Conservation (phyloP, 2,797 vertebrate genomes). For the Acipenser oxyrinchus region DNA sequence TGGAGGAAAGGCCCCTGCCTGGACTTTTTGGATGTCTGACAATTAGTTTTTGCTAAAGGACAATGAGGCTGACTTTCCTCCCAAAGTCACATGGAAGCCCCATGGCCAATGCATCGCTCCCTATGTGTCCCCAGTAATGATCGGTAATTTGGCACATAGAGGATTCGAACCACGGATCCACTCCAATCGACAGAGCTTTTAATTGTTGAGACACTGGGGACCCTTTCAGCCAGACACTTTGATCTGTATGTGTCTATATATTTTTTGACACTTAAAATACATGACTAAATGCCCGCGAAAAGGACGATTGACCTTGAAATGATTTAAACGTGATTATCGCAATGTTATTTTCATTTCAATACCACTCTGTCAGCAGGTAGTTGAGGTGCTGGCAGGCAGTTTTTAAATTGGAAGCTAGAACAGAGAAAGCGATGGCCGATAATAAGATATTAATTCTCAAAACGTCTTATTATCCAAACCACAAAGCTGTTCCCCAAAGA, state of each 20-base stretch:
- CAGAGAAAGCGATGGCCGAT: neutral
- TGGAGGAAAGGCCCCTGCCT: too few species aligned
- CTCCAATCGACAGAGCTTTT: too few species aligned
- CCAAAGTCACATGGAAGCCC: too few species aligned
- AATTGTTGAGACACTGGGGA: too few species aligned
- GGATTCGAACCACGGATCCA: too few species aligned
- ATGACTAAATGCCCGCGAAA: neutral
- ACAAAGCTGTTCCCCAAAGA: neutral
- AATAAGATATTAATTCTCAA: slow-evolving; percentile 7
- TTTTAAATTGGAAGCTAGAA: neutral
- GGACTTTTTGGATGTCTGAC: too few species aligned
- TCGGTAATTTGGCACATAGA: too few species aligned
- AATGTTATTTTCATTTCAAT: slow-evolving; percentile 9
- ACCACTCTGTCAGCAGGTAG: slow-evolving; percentile 3
- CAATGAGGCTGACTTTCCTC: too few species aligned
- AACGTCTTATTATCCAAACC: neutral
- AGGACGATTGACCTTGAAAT: slow-evolving; percentile 4
- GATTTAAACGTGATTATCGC: slow-evolving; percentile 6
- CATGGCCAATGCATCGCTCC: too few species aligned
- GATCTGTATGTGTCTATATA: neutral
- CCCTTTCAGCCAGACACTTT: neutral
- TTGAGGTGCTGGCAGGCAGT: neutral
- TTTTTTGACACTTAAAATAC: neutral
- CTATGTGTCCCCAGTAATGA: too few species aligned
- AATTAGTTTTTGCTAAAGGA: too few species aligned